Base-by-base conservation (phyloP, 1,140 invertebrate genomes). In the Brachionus angularis region DNA sequence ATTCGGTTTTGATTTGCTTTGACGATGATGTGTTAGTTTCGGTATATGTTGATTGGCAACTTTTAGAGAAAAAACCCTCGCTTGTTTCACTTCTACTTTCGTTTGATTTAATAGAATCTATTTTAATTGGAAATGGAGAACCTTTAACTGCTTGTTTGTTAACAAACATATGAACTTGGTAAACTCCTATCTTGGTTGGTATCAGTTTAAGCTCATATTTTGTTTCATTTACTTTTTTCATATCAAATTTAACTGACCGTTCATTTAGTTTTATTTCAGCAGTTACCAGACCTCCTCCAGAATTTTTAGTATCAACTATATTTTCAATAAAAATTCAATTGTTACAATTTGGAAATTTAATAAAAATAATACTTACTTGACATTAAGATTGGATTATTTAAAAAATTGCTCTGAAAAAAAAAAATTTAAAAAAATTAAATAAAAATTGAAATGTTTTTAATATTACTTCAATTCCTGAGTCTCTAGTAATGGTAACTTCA, bases 1-100 rank as follows among this genome's bases (percentile, higher is more conserved):
- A 31, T 39, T 58, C 53, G 39, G 34, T 55, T 55, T 55, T 55
- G n/a, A n/a, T n/a, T n/a, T n/a, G n/a, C n/a, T n/a, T n/a, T n/a
- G n/a, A n/a, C n/a, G n/a, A n/a, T n/a, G n/a, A n/a, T n/a, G n/a
- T n/a, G n/a, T n/a, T n/a, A n/a, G n/a, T n/a, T n/a, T n/a, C n/a
- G n/a, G n/a, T n/a, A n/a, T n/a, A n/a, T n/a, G n/a, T n/a, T n/a
- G n/a, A n/a, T n/a, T n/a, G n/a, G n/a, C n/a, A n/a, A n/a, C n/a
- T n/a, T n/a, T n/a, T 52, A 55, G 33, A 55, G 34, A 31, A 55
- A 33, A 55, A 33, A 18, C 39, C 36, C 18, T 58, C 8, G 2
- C 29, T 34, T 34, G 21, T 58, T 29, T 39, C 16, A 5, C 10
- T 21, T 33, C 16, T 21, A 39, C n/a, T n/a, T n/a, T n/a, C n/a